A percentile compares a stretch with the other conserved stretches of the same genome.
These are phyloP conservation scores for Hucho hucho DNA, from an alignment of 2,113 vertebrate genomes.

Conservation along the genomic window DNA sequence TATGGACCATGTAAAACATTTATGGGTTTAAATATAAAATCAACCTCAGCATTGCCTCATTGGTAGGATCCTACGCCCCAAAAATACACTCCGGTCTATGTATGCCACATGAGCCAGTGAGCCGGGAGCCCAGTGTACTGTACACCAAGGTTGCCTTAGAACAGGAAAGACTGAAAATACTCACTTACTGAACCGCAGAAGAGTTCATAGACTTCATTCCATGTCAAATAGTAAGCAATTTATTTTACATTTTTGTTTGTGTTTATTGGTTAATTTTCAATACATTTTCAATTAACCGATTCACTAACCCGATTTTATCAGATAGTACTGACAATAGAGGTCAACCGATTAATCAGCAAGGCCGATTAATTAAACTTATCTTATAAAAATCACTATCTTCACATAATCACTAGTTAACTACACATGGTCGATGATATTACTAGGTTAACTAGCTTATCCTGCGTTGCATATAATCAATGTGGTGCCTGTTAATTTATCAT, in stretches of 20 bases:
- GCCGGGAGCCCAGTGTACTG: background rate
- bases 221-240: background rate
- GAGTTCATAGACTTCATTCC: background rate
- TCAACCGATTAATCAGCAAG: too few species aligned
- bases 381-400: too few species aligned
- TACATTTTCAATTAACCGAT: background rate
- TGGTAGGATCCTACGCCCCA: slow-evolving; percentile 13
- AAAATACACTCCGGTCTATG: slow-evolving; percentile 21
- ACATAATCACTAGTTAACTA: too few species aligned
- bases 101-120: background rate
- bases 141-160: background rate
- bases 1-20: slow-evolving; percentile 49
- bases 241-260: background rate
- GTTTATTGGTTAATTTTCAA: background rate
- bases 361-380: too few species aligned
- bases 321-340: too few species aligned
- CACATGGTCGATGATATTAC: too few species aligned
- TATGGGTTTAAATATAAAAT: slow-evolving; percentile 45
- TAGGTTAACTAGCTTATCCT: too few species aligned
- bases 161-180: background rate
- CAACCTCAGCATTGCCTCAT: slow-evolving; percentile 15
- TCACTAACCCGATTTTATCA: too few species aligned
- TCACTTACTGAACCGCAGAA: too few species aligned
- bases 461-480: too few species aligned
- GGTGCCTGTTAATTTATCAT: too few species aligned